These are phyloP conservation scores for Eubasilissa regina DNA, from an alignment of 1,140 invertebrate species.

Conservation along the genomic window DNA sequence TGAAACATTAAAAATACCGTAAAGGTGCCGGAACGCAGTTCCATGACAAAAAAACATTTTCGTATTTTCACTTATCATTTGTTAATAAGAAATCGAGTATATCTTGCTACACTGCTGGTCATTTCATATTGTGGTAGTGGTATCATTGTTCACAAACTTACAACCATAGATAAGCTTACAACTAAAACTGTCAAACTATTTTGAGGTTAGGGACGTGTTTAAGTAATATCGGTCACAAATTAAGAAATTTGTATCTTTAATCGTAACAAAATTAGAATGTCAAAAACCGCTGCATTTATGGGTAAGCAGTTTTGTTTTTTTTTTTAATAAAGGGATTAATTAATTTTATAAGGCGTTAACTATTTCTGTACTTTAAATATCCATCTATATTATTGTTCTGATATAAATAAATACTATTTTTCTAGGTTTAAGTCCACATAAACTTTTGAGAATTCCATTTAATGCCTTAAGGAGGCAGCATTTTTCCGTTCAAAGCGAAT, in stretches of 20 bases:
- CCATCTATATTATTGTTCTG: too few species aligned
- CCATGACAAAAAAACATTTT: too few species aligned
- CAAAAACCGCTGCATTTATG: slow-evolving; percentile 16
- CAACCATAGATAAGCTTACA: too few species aligned
- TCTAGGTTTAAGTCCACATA: slow-evolving; percentile 28
- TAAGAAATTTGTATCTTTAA: background rate
- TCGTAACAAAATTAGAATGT: slow-evolving; percentile 8
- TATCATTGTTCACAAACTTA: background rate
- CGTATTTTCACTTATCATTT: too few species aligned
- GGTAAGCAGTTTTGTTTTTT: slow-evolving; percentile 12
- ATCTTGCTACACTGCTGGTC: too few species aligned
- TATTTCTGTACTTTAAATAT: too few species aligned
- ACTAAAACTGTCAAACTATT: slow-evolving; percentile 13
- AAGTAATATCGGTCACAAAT: background rate
- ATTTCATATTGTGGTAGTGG: background rate
- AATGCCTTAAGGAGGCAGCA: slow-evolving; percentile 6
- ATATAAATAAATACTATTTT: background rate
- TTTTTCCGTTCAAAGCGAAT: slow-evolving; percentile 28
- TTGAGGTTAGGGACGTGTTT: slow-evolving; percentile 27
- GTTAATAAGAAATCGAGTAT: too few species aligned
- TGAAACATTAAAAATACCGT: too few species aligned
- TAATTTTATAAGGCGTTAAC: too few species aligned
- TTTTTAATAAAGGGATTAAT: background rate
- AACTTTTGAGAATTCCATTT: slow-evolving; percentile 14
- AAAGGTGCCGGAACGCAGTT: too few species aligned